Base-by-base conservation (phyloP, 2,888 invertebrate species). In the Cosmia trapezina region DNA sequence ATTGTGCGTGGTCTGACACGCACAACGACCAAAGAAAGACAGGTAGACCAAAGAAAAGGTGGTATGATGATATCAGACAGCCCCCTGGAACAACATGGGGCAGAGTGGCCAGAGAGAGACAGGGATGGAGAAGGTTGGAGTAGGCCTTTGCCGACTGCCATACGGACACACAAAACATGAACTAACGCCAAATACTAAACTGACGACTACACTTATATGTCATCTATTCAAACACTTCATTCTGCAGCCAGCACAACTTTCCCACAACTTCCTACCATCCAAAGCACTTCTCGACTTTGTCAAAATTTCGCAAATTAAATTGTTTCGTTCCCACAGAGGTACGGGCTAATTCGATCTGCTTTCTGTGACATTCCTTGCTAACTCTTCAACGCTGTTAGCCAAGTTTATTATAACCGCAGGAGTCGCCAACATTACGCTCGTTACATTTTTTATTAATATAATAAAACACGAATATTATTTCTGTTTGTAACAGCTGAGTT, bases 311-410 rank as follows among this genome's bases (percentile, higher is more conserved):
- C 69, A 78, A 80, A 84, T 88, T 87, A 76, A 82, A 86, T 83
- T 78, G 74, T 83, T 81, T 68, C 65, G 62, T 66, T 70, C 43
- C 71, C 70, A 65, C 75, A 65, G 79, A 73, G 86, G 70, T 79
- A 57, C 68, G 60, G 9, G 77, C 64, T 89, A 89, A 87, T 89
- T 85, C 79, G 77, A 89, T 87, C 77, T 78, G 59, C 68, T 77
- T 71, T 54, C 71, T 71, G 81, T 80, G 89, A 81, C 88, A 80
- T 84, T 82, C 70, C 60, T 66, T 37, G 76, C 54, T 33, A 86
- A 88, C 85, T 87, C 87, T 64, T 78, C 80, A 81, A 83, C 88
- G 33, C 57, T 64, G 72, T 83, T 84, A 80, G 45, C 64, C 43
- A 80, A 83, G 87, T 86, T 85, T 86, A 78, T 76, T 81, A 73